These are phyloP conservation scores for Fregata magnificens DNA, from an alignment of 2,113 vertebrate genomes.

Conservation along the genomic window DNA sequence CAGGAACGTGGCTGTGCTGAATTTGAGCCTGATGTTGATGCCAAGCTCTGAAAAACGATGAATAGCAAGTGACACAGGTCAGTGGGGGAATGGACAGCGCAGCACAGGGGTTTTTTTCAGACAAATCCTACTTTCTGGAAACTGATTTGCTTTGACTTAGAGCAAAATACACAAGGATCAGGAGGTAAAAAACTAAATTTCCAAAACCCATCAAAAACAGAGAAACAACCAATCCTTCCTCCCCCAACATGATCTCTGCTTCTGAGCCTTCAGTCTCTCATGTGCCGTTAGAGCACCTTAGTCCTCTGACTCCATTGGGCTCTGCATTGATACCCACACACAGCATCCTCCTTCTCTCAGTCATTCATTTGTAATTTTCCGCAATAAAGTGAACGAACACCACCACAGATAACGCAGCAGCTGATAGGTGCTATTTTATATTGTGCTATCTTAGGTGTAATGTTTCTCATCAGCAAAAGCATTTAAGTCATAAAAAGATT, in stretches of 20 bases:
- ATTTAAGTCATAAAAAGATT: not conserved
- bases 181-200: not conserved
- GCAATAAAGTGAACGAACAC: not conserved
- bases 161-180: not conserved
- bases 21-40: not conserved
- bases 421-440: not conserved
- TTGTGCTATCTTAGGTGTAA: not conserved
- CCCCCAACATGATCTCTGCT: not conserved
- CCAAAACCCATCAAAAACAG: not conserved
- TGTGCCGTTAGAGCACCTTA: fast-evolving
- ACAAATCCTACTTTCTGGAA: not conserved
- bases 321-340: not conserved
- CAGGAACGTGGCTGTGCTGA: not conserved
- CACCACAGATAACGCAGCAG: not conserved
- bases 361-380: not conserved
- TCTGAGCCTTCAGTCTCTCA: not conserved
- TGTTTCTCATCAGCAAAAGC: not conserved
- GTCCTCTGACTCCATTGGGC: not conserved
- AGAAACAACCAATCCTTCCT: not conserved
- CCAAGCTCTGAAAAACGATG: not conserved
- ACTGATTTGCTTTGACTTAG: not conserved
- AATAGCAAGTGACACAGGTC: not conserved
- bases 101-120: not conserved
- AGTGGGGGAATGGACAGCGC: not conserved
- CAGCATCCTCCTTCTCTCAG: not conserved